These are phyloP conservation scores for Panthera leo DNA, from an alignment of 2,113 vertebrate genomes.

Conservation along the genomic window DNA sequence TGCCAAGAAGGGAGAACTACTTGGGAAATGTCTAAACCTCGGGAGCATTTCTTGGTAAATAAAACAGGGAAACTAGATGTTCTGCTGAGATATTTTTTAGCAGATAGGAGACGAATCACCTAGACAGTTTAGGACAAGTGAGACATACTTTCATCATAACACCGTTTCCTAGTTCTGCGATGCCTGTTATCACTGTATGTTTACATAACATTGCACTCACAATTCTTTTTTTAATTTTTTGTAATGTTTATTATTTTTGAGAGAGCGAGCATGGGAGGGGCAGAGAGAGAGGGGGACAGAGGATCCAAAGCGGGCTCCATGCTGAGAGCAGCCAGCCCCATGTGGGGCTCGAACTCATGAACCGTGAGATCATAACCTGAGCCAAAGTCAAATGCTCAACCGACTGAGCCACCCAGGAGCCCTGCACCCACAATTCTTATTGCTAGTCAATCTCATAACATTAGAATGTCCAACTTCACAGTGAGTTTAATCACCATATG, in stretches of 20 bases:
- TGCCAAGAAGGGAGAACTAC: not conserved
- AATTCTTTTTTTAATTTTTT: too few species aligned
- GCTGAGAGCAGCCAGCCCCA: too few species aligned
- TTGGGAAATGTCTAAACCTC: not conserved
- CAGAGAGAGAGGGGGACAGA: too few species aligned
- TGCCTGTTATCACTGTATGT: too few species aligned
- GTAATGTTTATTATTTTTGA: too few species aligned
- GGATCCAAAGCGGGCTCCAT: too few species aligned
- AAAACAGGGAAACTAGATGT: not conserved
- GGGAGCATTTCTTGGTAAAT: not conserved
- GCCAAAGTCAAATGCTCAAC: too few species aligned
- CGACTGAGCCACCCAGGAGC: too few species aligned
- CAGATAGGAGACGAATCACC: not conserved
- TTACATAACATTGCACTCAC: not conserved
- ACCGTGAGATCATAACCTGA: too few species aligned
- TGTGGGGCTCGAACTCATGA: too few species aligned
- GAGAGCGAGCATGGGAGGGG: too few species aligned
- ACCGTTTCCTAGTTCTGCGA: not conserved
- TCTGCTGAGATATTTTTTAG: not conserved
- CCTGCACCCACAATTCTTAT: not conserved
- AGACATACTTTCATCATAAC: not conserved
- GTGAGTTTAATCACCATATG: not conserved
- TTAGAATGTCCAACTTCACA: not conserved
- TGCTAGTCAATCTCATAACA: not conserved
- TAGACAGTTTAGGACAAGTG: not conserved